Conservation (phyloP, 2,113 vertebrate species). For the Prinia subflava region DNA sequence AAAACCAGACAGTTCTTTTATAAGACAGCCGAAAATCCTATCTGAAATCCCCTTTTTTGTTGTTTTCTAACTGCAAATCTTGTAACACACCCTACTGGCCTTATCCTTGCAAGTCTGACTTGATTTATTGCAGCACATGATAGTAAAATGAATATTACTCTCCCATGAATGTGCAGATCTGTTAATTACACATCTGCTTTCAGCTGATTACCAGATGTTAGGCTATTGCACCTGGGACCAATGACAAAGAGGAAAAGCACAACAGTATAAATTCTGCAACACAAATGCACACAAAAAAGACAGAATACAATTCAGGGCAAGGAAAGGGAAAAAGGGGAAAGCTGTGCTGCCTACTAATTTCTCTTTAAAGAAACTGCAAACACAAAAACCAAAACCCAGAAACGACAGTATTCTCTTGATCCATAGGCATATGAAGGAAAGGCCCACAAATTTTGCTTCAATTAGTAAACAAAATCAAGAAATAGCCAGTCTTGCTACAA, state of each 20-base stretch:
- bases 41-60: background rate
- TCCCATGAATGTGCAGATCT: background rate
- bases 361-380: fast-evolving
- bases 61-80: background rate
- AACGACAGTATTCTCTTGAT: background rate
- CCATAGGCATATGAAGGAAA: background rate
- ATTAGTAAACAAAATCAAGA: background rate
- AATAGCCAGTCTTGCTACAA: background rate
- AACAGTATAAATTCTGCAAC: background rate
- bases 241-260: background rate
- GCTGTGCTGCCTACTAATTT: background rate
- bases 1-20: background rate
- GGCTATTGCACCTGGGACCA: background rate
- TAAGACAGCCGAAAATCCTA: background rate
- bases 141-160: background rate
- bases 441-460: background rate
- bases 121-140: background rate
- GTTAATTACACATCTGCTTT: background rate
- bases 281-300: background rate
- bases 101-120: background rate
- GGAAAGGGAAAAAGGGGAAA: background rate
- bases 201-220: background rate
- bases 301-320: background rate
- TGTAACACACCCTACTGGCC: background rate
- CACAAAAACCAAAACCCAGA: background rate